Evolutionary conservation across 1,140 invertebrate species (phyloP).

Genomic region (Drosophila sproati): DNA sequence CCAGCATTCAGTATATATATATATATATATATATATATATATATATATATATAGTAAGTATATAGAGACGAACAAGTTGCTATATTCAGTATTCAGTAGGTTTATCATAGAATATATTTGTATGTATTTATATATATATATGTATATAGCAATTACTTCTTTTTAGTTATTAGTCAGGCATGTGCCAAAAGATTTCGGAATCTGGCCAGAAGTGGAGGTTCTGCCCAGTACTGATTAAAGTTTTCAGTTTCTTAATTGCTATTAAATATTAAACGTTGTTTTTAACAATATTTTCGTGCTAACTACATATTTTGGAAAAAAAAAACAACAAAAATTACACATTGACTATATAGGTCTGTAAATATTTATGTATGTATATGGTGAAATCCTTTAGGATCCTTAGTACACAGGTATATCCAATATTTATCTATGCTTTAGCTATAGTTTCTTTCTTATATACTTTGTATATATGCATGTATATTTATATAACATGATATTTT

Average conservation of each 20-base stretch:
- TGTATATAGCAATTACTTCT: too few relatives aligned
- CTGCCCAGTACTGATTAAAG: not conserved
- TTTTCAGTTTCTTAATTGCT: slow-evolving; percentile 27
- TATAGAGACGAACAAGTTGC: slow-evolving; percentile 13
- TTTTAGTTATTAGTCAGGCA: too few relatives aligned
- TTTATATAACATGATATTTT: slow-evolving; percentile 71
- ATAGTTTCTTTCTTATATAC: slow-evolving; percentile 16
- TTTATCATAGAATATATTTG: slow-evolving; percentile 18
- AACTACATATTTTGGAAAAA: slow-evolving; percentile 22
- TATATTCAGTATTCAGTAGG: slow-evolving; percentile 7
- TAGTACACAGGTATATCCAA: slow-evolving; percentile 16
- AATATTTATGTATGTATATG: slow-evolving; percentile 16
- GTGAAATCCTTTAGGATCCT: slow-evolving; percentile 9
- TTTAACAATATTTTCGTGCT: slow-evolving; percentile 42
- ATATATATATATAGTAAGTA: slow-evolving; percentile 8
- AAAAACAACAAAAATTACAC: slow-evolving; percentile 10
- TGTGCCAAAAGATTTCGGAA: too few relatives aligned
- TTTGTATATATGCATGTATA: slow-evolving; percentile 42
- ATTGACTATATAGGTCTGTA: not conserved
- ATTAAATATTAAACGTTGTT: slow-evolving; percentile 20
- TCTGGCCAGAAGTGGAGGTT: too few relatives aligned
- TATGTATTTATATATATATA: too few relatives aligned
- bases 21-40: slow-evolving; percentile 6
- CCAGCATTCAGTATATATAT: slow-evolving; percentile 40
- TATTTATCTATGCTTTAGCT: slow-evolving; percentile 35